Evolutionary conservation across 2,888 invertebrate genomes (phyloP), one percentile per base, ranked within the genome.

Genomic region (Matsumyia berberina): DNA sequence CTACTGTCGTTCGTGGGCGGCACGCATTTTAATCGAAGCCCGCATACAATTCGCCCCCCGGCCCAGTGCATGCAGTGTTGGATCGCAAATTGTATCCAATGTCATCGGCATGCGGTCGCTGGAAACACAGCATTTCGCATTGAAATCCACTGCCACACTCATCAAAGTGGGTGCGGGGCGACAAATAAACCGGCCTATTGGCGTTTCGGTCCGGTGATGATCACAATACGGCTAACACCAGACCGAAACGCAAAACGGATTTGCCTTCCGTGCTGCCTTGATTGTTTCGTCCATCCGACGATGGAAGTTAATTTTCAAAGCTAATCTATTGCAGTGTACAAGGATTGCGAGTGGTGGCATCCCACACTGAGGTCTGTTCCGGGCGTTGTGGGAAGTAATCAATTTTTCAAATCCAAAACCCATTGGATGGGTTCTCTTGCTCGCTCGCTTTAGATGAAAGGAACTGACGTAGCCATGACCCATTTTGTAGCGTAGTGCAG

Each of bases 291-390:
- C 51, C 24, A 17, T 24, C n/a, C 37, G 29, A 24, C 35, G 51
- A 57, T 57, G 64, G 64, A 64, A 70, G 81, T 70, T 81, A 64
- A 81, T 77, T 77, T 77, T 37, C 62, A 70, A 64, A 77, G 77
- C 57, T 70, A 42, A 64, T 76, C 69, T 62, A 35, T 70, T 77
- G 35, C 15, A 53, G 46, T 46, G 57, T 15, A 37, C 29, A 0
- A 17, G 33, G 44, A 53, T 42, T 15, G 9, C 35, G 4, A 12
- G 9, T 11, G 24, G 37, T 6, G 5, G 7, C 7, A 7, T 6
- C 17, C 35, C 17, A 37, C n/a, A 2, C 1, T 24, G 24, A n/a
- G 7, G 15, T 2, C 8, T 9, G 0, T 11, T n/a, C 11, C 1
- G 12, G 24, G 6, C n/a, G 46, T 29, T 24, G 9, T 12, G 37